Evolutionary conservation across 2,888 invertebrate species (phyloP).

Genomic region (Nomada flava): DNA sequence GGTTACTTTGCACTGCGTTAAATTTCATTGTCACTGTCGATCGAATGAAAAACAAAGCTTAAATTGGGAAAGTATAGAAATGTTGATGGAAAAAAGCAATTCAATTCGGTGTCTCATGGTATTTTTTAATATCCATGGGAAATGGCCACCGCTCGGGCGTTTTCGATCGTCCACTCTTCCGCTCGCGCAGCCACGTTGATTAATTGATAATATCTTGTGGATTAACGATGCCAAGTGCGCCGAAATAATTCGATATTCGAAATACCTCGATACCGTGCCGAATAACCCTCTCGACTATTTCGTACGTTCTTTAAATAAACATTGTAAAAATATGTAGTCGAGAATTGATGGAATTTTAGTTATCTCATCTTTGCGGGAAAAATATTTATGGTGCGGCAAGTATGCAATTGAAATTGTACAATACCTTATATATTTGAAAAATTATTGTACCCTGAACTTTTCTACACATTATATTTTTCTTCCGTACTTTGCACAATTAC

Average conservation of each 20-base stretch:
- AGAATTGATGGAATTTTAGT: no score
- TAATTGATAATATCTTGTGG: slow-evolving; percentile 45
- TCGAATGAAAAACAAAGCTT: neutral
- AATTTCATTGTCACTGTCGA: neutral
- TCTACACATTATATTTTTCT: no score
- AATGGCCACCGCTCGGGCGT: slow-evolving; percentile 1
- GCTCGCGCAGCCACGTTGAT: slow-evolving; percentile 28
- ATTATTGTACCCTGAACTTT: no score
- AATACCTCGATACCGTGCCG: slow-evolving; percentile 4
- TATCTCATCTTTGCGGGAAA: neutral
- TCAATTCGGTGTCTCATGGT: slow-evolving; percentile 1
- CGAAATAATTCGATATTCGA: slow-evolving; percentile 25
- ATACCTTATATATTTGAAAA: no score
- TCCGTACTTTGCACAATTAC: no score
- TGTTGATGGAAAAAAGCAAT: slow-evolving; percentile 8
- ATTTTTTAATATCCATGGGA: slow-evolving; percentile 3
- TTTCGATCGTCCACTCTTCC: slow-evolving; percentile 17
- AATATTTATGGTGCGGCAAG: neutral
- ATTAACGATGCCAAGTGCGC: slow-evolving; percentile 24
- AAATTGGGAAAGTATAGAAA: neutral
- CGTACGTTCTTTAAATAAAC: neutral
- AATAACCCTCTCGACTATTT: neutral
- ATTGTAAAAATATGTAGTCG: neutral
- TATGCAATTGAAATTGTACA: no score
- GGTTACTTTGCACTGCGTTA: no score